Evolutionary conservation across 2,797 vertebrate species (phyloP).

Genomic region (Pantherophis alleghaniensis): DNA sequence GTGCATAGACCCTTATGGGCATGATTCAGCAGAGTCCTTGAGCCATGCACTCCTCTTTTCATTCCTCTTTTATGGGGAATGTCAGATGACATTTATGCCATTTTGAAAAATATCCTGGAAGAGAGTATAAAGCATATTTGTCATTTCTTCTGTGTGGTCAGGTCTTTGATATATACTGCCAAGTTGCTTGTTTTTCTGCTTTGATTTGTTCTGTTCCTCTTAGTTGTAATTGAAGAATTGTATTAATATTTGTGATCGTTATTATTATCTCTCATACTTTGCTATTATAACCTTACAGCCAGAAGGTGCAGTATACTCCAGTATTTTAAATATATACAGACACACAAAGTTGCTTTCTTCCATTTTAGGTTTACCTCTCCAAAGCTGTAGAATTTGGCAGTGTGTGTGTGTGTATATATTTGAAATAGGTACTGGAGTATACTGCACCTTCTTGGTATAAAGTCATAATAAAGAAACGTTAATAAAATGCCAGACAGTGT

Average conservation of each 20-base stretch:
- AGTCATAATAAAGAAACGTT: neutral
- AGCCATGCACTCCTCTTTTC: neutral
- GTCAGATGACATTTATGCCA: neutral
- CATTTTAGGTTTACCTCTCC: neutral
- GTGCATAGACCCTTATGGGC: neutral
- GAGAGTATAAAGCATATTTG: neutral
- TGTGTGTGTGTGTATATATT: neutral
- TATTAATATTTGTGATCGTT: neutral
- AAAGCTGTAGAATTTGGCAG: neutral
- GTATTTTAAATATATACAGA: no score
- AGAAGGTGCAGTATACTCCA: no score
- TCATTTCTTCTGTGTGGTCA: neutral
- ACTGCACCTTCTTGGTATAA: neutral
- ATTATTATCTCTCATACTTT: neutral
- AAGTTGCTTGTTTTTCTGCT: neutral
- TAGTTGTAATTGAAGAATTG: neutral
- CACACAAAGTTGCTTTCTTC: neutral
- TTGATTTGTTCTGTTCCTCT: neutral
- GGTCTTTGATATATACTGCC: neutral
- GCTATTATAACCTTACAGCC: neutral
- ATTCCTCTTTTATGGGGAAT: neutral
- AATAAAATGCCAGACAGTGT: neutral
- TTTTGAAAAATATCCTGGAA: neutral
- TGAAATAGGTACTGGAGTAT: neutral
- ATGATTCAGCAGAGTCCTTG: neutral